These are phyloP conservation scores for Dioctria linearis DNA, from an alignment of 2,888 invertebrate genomes.

Conservation along the genomic window DNA sequence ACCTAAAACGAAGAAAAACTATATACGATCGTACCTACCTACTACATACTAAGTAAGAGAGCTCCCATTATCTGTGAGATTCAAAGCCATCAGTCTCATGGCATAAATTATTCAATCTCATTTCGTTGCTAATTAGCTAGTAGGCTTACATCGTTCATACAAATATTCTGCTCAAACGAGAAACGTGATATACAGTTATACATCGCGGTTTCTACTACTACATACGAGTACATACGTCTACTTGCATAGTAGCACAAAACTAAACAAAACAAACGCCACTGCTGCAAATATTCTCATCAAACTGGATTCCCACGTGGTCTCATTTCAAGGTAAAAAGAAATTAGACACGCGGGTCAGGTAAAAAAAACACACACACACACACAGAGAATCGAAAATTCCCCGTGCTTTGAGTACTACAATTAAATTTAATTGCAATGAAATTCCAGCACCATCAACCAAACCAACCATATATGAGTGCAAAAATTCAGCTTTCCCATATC, in stretches of 20 bases:
- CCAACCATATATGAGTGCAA: slow-evolving; percentile 11
- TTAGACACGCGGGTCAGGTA: background rate
- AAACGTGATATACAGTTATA: no score
- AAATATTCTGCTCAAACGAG: background rate
- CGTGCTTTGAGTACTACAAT: background rate
- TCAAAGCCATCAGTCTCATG: background rate
- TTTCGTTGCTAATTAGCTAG: slow-evolving; percentile 13
- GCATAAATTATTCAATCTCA: slow-evolving; percentile 32
- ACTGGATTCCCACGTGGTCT: slow-evolving; percentile 28
- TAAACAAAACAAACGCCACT: background rate
- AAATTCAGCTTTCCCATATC: background rate
- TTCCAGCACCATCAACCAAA: background rate
- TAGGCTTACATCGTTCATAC: background rate
- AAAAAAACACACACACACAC: background rate
- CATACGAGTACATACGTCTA: background rate
- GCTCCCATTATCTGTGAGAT: no score
- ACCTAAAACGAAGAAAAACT: background rate
- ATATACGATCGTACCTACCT: background rate
- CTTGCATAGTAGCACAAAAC: background rate
- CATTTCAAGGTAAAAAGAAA: slow-evolving; percentile 15
- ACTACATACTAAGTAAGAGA: no score
- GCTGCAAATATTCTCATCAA: slow-evolving; percentile 24
- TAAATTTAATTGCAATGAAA: slow-evolving; percentile 26
- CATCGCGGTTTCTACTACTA: no score
- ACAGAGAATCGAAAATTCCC: no score